Evolutionary conservation across 2,888 invertebrate species (phyloP).

Genomic region (Gymnosoma rotundatum): DNA sequence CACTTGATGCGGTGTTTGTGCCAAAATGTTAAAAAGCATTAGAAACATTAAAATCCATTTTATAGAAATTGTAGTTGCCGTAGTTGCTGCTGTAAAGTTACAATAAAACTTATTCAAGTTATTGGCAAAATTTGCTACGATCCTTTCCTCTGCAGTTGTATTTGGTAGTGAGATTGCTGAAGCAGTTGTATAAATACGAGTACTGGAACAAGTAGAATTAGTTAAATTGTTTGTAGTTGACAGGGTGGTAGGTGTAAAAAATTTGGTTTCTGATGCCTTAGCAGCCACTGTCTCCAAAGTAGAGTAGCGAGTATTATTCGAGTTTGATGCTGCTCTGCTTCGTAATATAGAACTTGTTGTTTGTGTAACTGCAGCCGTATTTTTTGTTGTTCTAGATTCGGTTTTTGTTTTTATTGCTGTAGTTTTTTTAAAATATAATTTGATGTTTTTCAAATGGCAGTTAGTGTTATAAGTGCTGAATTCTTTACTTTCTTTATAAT

Average conservation of each 20-base stretch:
- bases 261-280: constrained; percentile 38
- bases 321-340: constrained; percentile 30
- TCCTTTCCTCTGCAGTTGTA: constrained; percentile 43
- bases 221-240: not conserved
- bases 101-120: constrained; percentile 62
- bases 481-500: constrained; percentile 53
- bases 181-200: not conserved
- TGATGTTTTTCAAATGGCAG: constrained; percentile 67
- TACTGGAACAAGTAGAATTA: not conserved
- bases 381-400: constrained; percentile 56
- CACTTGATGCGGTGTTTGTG: constrained; percentile 79
- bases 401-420: constrained; percentile 61
- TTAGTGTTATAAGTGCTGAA: constrained; percentile 55
- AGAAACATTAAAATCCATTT: constrained; percentile 80
- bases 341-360: not conserved
- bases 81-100: constrained; percentile 54
- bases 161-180: constrained; percentile 29
- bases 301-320: constrained; percentile 1
- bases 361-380: not conserved
- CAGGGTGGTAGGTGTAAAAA: constrained; percentile 30
- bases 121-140: constrained; percentile 64
- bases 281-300: constrained; percentile 8
- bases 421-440: constrained; percentile 64
- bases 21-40: constrained; percentile 78
- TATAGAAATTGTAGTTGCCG: constrained; percentile 73